Base-by-base conservation (phyloP, 2,888 invertebrate genomes). In the Lottia scabra region DNA sequence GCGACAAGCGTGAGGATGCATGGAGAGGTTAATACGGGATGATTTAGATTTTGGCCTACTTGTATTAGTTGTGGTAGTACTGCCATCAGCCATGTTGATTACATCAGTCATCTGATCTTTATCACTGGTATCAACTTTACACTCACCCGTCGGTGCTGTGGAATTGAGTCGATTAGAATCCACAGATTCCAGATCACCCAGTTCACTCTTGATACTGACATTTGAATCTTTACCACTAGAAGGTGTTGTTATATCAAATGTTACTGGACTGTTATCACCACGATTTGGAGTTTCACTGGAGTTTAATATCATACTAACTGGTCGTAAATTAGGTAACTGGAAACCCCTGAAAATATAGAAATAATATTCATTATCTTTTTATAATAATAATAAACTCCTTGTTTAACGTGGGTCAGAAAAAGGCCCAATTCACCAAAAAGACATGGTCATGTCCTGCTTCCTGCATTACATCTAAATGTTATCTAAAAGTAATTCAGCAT, bases 211-310 rank as follows among this genome's bases (percentile, higher is more conserved):
- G 44, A 90, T 78, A 80, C 89, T 89, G 44, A 85, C 79, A 71
- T 84, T 87, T 10, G 85, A 82, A 78, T 87, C 87, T 12, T 82
- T 81, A 8, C 82, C 82, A 67, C 86, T 85, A 56, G 83, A 83
- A 4, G 87, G 87, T 3, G 89, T 80, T 73, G 83, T 83, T 65
- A 85, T 83, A 71, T 86, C 87, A 78, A 83, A 86, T 68, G 87
- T 75, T 71, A 80, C 89, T 78, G 92, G 68, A 78, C 81, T 45
- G 77, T 77, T 67, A 16, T 74, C 74, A 8, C 45, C 63, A 1
- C 75, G 0, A 83, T 84, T 78, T 81, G 93, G 93, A 68, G 93
- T 92, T 26, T 93, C 93, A 12, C 83, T 84, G 27, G 85, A 83
- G 43, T 80, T 78, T 45, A 81, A 79, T 13, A 78, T 75, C 73